Base-by-base conservation (phyloP, 2,888 invertebrate species). In the Monopis laevigella region DNA sequence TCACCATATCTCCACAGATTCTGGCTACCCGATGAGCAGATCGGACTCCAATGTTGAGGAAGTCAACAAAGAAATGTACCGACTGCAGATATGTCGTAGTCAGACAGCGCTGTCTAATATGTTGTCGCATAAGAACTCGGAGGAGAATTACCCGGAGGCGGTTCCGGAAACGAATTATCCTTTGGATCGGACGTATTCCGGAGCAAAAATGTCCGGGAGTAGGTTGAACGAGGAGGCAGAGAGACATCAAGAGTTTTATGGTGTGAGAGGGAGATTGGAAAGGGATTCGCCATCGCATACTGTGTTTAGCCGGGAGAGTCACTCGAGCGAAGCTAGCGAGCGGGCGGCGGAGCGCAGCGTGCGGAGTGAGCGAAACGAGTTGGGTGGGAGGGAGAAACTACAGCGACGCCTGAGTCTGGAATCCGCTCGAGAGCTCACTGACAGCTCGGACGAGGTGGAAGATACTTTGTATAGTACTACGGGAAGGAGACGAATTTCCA, bases 401-500 rank as follows among this genome's bases (percentile, higher is more conserved):
- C 82, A 85, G 56, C 72, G 89, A 44, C 80, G 90, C 29, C 73
- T 89, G 45, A 89, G 89, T 38, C 60, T 89, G 38, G 90, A 90
- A 58, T 89, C 89, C 2, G 88, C 88, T 24, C 72, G 88, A 21
- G 88, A 88, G 45, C 71, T 89, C 34, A 88, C 88, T 0, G 90
- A 90, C 52, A 88, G 85, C 55, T 86, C 88, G 7, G 88, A 88
- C 48, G 88, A 88, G 48, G 59, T 84, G 14, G 86, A 86, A 51
- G 81, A 81, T 46, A 73, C 77, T 6, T 52, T 72, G 47, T 82
- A 82, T 55, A 77, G 81, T 50, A 83, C 84, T 34, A 84, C 85
- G 42, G 84, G 85, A 2, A 73, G 86, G 38, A 67, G 86, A 32
- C 82, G 85, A 21, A 69, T 77, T 12, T 62, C 66, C 14, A 82